Conservation (phyloP, 1,140 invertebrate species). For the Andricus grossulariae region DNA sequence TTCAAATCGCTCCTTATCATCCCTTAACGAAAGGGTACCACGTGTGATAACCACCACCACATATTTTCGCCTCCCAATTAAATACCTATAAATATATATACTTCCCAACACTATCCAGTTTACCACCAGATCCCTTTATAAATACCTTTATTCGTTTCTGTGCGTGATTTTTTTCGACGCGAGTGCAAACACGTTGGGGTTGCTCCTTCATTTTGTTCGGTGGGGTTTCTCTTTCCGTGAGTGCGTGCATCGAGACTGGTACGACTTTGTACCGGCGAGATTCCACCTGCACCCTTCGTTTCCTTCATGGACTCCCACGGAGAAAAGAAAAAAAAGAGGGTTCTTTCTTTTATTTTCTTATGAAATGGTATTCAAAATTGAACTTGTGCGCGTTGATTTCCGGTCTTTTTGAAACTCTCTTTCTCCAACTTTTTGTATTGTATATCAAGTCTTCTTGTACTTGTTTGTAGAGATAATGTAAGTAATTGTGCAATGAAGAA, state of each 20-base stretch:
- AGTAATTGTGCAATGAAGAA: neutral
- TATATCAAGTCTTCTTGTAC: too few relatives aligned
- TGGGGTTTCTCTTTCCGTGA: constrained; percentile 21
- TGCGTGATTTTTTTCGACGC: neutral
- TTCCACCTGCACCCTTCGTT: constrained; percentile 5
- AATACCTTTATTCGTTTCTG: neutral
- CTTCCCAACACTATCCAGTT: neutral
- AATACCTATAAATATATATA: neutral
- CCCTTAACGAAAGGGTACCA: neutral
- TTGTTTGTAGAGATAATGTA: too few relatives aligned
- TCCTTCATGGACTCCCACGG: neutral
- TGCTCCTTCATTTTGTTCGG: neutral
- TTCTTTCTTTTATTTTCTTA: too few relatives aligned
- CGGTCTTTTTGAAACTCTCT: too few relatives aligned
- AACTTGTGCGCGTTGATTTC: too few relatives aligned
- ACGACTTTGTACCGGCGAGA: constrained; percentile 23
- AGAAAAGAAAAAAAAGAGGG: too few relatives aligned
- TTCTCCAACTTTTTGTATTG: too few relatives aligned
- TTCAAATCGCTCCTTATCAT: neutral
- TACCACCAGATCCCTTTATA: too few relatives aligned
- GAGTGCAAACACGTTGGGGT: neutral
- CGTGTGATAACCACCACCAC: neutral
- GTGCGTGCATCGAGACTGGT: constrained; percentile 27
- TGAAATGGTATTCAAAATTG: too few relatives aligned
- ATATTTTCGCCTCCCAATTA: neutral